Base-by-base conservation (phyloP, 2,797 vertebrate species). In the Pipistrellus nathusii region DNA sequence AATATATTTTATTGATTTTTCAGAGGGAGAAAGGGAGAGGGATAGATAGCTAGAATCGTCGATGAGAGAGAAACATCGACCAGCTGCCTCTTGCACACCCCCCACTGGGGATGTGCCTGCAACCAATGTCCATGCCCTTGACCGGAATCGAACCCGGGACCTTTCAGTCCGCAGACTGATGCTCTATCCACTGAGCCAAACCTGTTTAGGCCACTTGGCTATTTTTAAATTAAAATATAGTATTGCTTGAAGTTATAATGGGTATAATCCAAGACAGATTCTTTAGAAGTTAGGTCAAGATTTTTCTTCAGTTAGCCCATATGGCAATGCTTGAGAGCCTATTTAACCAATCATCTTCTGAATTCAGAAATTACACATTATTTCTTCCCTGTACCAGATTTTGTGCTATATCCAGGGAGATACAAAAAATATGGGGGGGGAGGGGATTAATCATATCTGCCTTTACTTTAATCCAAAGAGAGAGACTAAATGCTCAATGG, bases 261-360 rank as follows among this genome's bases (percentile, higher is more conserved):
- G 13, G 12, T 86, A n/a, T 76, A 44, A 87, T 83, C n/a, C 88
- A 21, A 55, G 82, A 82, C 48, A 64, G 57, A 89, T 57, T 84
- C 72, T 80, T 91, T 84, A 66, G 77, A 95, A 51, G n/a, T 73
- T 94, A 87, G 9, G 15, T 44, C n/a, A 91, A 85, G 17, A 66
- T 48, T 82, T 91, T 93, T 73, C 73, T 89, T 18, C 75, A 57
- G 7, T 59, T 77, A 72, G 14, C n/a, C 14, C 55, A 27, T 10
- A 23, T 27, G 11, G 8, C 11, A 66, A 25, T 41, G 35, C 23
- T 6, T 76, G 46, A 68, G 8, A 51, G 11, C 5, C 18, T 57
- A 25, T 12, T 51, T 80, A 84, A 68, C 32, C 9, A 84, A 84
- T 62, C 18, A 80, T 53, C 9, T 48, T 8, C 20, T 48, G 66